Evolutionary conservation across 2,113 vertebrate species (phyloP).

Genomic region (Galbula dea): DNA sequence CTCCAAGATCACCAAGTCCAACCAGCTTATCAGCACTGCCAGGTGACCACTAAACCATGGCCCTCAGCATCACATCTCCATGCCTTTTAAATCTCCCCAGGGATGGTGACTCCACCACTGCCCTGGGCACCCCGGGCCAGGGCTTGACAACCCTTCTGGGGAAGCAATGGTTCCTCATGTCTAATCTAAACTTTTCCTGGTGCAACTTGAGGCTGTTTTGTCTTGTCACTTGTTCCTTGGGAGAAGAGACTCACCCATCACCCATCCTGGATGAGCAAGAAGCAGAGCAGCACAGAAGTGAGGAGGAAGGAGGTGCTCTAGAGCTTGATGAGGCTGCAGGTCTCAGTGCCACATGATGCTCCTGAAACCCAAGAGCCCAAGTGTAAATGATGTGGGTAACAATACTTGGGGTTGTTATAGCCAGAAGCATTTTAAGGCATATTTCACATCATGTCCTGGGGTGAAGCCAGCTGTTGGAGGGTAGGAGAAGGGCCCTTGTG

Average conservation of each 20-base stretch:
- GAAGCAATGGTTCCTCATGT: too few species aligned
- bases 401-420: background rate
- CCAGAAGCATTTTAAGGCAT: background rate
- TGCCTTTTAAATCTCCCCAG: too few species aligned
- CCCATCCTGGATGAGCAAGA: background rate
- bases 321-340: background rate
- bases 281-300: accelerated
- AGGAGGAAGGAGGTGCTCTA: background rate
- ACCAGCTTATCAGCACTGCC: too few species aligned
- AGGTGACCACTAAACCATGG: too few species aligned
- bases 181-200: too few species aligned
- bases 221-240: too few species aligned
- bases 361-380: conserved; percentile 10
- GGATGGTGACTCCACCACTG: too few species aligned
- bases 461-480: background rate
- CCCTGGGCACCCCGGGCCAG: too few species aligned
- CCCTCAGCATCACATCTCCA: too few species aligned
- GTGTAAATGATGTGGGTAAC: background rate
- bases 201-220: too few species aligned
- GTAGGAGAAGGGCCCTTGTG: background rate
- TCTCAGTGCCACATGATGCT: background rate
- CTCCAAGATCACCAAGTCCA: too few species aligned
- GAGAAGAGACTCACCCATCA: background rate
- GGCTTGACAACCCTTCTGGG: too few species aligned
- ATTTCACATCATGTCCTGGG: background rate